Conservation (phyloP, 2,888 invertebrate species). For the Lamellibrachia satsuma region DNA sequence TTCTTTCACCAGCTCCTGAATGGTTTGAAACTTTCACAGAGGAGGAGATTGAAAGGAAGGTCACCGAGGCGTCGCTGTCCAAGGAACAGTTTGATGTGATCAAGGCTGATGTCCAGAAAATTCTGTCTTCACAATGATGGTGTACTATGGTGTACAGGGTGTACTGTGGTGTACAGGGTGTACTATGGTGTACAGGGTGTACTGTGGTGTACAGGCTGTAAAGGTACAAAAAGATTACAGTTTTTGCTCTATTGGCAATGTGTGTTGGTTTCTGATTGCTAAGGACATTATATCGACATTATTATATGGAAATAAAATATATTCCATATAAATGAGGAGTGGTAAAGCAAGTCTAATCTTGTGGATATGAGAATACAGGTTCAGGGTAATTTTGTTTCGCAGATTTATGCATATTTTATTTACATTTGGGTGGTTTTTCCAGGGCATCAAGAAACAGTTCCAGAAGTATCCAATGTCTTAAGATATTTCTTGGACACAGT, state of each 20-base stretch:
- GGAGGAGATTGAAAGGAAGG: constrained; percentile 29
- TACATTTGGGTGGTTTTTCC: background rate
- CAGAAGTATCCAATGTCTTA: background rate
- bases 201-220: too few relatives aligned
- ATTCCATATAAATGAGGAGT: background rate
- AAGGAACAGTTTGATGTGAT: background rate
- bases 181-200: too few relatives aligned
- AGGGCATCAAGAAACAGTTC: background rate
- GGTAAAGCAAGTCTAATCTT: background rate
- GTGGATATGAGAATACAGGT: background rate
- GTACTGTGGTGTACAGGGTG: too few relatives aligned
- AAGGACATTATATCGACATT: too few relatives aligned
- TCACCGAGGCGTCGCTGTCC: background rate
- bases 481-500: background rate
- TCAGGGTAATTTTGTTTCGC: background rate
- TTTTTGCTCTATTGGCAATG: too few relatives aligned
- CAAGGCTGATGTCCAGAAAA: background rate
- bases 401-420: background rate
- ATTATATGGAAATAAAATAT: too few relatives aligned
- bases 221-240: too few relatives aligned
- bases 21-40: constrained; percentile 32
- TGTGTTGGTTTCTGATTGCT: too few relatives aligned
- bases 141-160: background rate
- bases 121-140: background rate
- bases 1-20: constrained; percentile 28